Evolutionary conservation across 2,113 vertebrate genomes (phyloP).

Genomic region (Clarias magur): DNA sequence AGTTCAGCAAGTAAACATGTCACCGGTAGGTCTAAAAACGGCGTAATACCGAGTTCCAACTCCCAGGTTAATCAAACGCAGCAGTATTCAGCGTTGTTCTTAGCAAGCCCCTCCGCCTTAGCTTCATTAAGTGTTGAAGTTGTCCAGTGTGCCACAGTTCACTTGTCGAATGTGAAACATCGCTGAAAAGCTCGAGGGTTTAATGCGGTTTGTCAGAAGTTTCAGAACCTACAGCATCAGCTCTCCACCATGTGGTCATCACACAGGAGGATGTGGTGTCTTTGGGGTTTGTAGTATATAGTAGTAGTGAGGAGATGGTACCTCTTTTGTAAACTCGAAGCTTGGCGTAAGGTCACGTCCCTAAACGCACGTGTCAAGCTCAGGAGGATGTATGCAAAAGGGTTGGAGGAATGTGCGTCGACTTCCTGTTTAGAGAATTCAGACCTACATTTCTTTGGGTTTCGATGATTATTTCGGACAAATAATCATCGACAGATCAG

Average conservation of each 20-base stretch:
- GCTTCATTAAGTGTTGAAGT: not conserved
- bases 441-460: not conserved
- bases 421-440: not conserved
- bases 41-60: not conserved
- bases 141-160: not conserved
- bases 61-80: not conserved
- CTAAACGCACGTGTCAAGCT: not conserved
- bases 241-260: not conserved
- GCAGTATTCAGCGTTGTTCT: not conserved
- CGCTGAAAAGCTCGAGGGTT: not conserved
- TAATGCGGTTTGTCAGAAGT: not conserved
- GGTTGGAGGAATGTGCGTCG: not conserved
- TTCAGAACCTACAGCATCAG: not conserved
- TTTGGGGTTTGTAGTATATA: no score
- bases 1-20: not conserved
- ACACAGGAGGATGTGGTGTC: not conserved
- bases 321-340: not conserved
- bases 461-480: no score
- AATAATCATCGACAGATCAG: not conserved
- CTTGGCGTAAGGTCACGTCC: not conserved
- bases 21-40: not conserved
- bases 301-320: no score
- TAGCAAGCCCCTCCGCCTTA: not conserved
- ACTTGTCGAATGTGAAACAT: not conserved
- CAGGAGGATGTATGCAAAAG: not conserved